phyloP scores from a whole-genome alignment of 2,888 invertebrate species.

The Spialia ferax region DNA sequence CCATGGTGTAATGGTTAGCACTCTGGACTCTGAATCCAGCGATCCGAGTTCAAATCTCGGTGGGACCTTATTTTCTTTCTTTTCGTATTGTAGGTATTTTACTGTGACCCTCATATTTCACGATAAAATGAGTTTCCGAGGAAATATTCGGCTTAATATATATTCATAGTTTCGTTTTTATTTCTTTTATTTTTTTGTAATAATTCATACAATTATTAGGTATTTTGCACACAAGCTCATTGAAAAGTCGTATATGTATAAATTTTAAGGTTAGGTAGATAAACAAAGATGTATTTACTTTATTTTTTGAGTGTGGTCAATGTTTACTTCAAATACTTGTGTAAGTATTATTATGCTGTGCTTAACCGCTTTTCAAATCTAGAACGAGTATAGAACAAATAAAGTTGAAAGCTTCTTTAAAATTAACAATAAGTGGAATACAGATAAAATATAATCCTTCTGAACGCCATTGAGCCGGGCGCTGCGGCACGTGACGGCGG shows the following conservation, averaged over 20 bases:
- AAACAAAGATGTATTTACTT: not conserved
- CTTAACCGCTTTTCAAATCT: conserved; percentile 20
- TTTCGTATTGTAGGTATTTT: too few relatives aligned
- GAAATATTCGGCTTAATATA: too few relatives aligned
- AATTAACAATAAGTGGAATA: conserved; percentile 36
- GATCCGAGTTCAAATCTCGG: conserved; percentile 94
- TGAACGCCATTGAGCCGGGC: conserved; percentile 23
- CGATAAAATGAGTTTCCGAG: too few relatives aligned
- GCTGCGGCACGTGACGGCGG: conserved; percentile 42
- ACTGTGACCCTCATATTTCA: too few relatives aligned
- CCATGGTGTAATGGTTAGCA: conserved; percentile 94
- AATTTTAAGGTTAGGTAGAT: not conserved
- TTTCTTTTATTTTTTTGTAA: too few relatives aligned
- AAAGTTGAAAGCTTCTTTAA: conserved; percentile 36
- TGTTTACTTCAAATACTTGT: not conserved
- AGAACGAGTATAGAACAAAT: conserved; percentile 23
- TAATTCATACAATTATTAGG: too few relatives aligned
- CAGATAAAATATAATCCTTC: conserved; percentile 46
- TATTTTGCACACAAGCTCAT: too few relatives aligned
- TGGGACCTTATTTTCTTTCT: too few relatives aligned
- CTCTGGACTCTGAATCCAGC: conserved; percentile 95
- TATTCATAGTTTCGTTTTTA: too few relatives aligned
- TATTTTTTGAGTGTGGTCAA: not conserved
- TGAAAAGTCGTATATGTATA: too few relatives aligned
- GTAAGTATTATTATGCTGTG: not conserved